Evolutionary conservation across 2,888 invertebrate species (phyloP).

Genomic region (Apodemia duryi): DNA sequence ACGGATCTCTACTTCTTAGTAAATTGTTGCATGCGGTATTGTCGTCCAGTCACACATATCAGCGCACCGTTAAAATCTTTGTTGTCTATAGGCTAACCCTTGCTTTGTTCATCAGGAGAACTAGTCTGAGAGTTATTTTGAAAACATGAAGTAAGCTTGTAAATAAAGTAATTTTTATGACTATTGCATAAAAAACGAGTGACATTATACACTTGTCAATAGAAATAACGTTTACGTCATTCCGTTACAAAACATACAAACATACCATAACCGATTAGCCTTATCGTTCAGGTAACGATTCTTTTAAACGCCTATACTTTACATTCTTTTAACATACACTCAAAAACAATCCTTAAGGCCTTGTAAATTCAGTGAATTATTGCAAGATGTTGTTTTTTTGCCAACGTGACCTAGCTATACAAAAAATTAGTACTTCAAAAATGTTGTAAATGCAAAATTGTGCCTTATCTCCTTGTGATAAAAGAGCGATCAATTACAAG

Average conservation of each 20-base stretch:
- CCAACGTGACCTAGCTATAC: constrained; percentile 25
- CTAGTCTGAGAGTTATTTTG: too few relatives aligned
- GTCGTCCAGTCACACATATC: too few relatives aligned
- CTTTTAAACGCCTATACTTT: constrained; percentile 46
- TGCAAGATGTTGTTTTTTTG: constrained; percentile 21
- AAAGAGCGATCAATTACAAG: constrained; percentile 7
- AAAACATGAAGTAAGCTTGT: too few relatives aligned
- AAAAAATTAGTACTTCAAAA: constrained; percentile 29
- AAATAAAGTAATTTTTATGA: too few relatives aligned
- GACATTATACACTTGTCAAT: constrained; percentile 16
- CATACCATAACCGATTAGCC: constrained; percentile 69
- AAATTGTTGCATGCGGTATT: too few relatives aligned
- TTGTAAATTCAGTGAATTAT: constrained; percentile 26
- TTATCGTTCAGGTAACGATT: constrained; percentile 67
- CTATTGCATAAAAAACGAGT: background rate
- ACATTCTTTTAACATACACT: constrained; percentile 41
- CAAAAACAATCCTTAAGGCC: constrained; percentile 25
- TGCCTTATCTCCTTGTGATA: constrained; percentile 24
- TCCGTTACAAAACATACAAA: constrained; percentile 42
- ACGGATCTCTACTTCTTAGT: too few relatives aligned
- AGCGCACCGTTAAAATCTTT: too few relatives aligned
- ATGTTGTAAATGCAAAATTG: constrained; percentile 22
- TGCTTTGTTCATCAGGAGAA: too few relatives aligned
- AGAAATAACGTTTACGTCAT: constrained; percentile 39
- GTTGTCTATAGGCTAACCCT: too few relatives aligned